These are phyloP conservation scores for Leucopsar rothschildi DNA, from an alignment of 2,113 vertebrate genomes.

Conservation along the genomic window DNA sequence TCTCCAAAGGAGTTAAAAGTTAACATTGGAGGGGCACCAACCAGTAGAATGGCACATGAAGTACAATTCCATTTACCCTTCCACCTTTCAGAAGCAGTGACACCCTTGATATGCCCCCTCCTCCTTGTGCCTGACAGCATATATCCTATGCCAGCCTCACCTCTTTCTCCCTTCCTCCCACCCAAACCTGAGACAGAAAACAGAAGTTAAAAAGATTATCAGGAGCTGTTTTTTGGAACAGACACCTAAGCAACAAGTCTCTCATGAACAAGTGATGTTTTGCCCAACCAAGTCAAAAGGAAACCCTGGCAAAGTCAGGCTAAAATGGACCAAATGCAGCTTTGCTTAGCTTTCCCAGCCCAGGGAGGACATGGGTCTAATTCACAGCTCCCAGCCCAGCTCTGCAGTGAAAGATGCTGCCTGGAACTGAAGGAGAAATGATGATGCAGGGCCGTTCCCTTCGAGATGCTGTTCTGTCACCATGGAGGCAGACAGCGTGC, in stretches of 20 bases:
- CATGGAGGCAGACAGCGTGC: conserved; percentile 17
- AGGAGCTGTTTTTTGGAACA: not conserved
- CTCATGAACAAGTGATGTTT: not conserved
- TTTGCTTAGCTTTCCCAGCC: not conserved
- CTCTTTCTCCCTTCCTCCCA: not conserved
- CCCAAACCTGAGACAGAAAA: not conserved
- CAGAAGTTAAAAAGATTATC: not conserved
- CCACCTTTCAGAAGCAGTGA: not conserved
- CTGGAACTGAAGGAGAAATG: conserved; percentile 14
- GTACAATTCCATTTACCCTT: not conserved
- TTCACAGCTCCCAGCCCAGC: not conserved
- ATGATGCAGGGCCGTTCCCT: not conserved
- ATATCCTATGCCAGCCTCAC: not conserved
- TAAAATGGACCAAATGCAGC: not conserved
- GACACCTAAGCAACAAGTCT: not conserved
- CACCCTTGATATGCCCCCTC: not conserved
- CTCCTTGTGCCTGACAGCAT: not conserved
- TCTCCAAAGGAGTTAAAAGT: not conserved
- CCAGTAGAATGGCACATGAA: not conserved
- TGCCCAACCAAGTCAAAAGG: not conserved
- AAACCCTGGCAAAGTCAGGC: not conserved
- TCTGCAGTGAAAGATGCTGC: not conserved
- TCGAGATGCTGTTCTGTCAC: not conserved
- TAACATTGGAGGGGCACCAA: not conserved
- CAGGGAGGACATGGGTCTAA: not conserved